A percentile compares a stretch with the other conserved stretches of the same genome.
Evolutionary conservation across 2,888 invertebrate genomes (phyloP).

Genomic region (Andrena chrysosceles): DNA sequence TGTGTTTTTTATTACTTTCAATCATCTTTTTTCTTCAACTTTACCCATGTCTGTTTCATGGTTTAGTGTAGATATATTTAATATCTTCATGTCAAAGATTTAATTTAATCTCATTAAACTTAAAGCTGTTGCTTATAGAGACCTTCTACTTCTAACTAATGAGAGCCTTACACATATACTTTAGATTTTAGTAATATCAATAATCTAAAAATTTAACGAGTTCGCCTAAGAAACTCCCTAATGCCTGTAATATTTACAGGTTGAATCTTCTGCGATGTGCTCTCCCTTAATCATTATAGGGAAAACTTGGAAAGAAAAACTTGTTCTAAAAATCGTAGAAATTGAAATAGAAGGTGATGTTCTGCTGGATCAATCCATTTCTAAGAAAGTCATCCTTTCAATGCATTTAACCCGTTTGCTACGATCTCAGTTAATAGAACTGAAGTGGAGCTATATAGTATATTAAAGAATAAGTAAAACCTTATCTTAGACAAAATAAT

Average conservation of each 20-base stretch:
- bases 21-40: not conserved
- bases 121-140: slow-evolving; percentile 53
- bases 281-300: slow-evolving; percentile 4
- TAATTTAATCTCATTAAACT: slow-evolving; percentile 31
- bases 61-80: slow-evolving; percentile 16
- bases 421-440: not conserved
- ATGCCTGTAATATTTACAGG: slow-evolving; percentile 53
- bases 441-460: not conserved
- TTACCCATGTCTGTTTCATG: slow-evolving; percentile 5
- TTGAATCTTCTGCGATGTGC: slow-evolving; percentile 23
- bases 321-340: not conserved
- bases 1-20: slow-evolving; percentile 2
- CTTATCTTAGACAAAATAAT: no score
- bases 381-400: not conserved
- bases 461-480: no score
- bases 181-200: slow-evolving; percentile 18
- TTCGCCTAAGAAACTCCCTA: slow-evolving; percentile 30
- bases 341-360: not conserved
- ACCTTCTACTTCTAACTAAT: slow-evolving; percentile 16
- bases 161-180: slow-evolving; percentile 23
- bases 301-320: not conserved
- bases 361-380: not conserved
- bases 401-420: not conserved
- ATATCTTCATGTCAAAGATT: not conserved
- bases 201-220: slow-evolving; percentile 22